Conservation (phyloP, 2,113 vertebrate species). For the Pedetes capensis region DNA sequence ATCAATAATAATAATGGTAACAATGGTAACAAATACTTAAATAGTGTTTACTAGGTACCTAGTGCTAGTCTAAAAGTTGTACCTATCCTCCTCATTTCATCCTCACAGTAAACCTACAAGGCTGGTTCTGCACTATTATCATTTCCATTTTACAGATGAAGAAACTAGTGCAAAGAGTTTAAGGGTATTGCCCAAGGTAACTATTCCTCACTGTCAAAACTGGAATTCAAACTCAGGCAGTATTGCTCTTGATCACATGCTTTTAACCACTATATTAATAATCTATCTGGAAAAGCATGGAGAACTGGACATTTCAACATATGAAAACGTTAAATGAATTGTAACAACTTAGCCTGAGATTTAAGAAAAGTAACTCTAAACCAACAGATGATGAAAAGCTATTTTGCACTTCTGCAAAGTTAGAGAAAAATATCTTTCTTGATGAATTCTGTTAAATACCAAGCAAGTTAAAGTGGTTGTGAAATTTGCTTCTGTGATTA, state of each 20-base stretch:
- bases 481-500: conserved; percentile 30
- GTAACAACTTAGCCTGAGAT: not conserved
- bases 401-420: not conserved
- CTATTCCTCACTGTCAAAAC: not conserved
- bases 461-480: conserved; percentile 17
- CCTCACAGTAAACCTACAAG: not conserved
- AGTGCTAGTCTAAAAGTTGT: not conserved
- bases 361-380: not conserved
- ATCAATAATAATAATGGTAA: not conserved
- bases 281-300: not conserved
- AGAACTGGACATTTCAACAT: not conserved
- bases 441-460: conserved; percentile 17
- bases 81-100: not conserved
- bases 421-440: conserved; percentile 35
- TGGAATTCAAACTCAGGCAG: not conserved
- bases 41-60: not conserved
- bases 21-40: not conserved
- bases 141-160: not conserved
- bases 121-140: not conserved
- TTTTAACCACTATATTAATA: not conserved
- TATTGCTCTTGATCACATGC: not conserved
- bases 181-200: not conserved
- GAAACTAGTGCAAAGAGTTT: not conserved
- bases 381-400: conserved; percentile 15
- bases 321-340: not conserved